phyloP scores from a whole-genome alignment of 1,140 invertebrate genomes.

The Pseudomyrmex cubaensis region DNA sequence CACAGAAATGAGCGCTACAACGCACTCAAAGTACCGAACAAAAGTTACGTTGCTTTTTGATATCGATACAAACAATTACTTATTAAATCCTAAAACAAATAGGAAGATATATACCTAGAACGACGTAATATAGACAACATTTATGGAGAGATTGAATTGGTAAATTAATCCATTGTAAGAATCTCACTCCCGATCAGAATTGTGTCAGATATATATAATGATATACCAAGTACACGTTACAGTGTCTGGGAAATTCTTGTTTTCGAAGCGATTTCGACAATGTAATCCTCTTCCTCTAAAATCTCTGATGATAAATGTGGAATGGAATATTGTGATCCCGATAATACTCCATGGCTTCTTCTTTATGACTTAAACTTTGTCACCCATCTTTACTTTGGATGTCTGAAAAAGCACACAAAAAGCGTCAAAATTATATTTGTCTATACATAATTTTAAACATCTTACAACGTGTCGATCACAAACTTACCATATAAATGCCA shows the following conservation, averaged over 20 bases:
- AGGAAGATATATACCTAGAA: background rate
- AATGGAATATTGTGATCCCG: slow-evolving; percentile 58
- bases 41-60: slow-evolving; percentile 32
- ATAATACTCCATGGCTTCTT: slow-evolving; percentile 12
- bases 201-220: slow-evolving; percentile 4
- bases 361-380: slow-evolving; percentile 73
- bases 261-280: slow-evolving; percentile 26
- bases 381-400: slow-evolving; percentile 87
- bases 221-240: slow-evolving; percentile 34
- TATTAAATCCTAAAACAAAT: background rate
- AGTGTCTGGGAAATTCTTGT: slow-evolving; percentile 23
- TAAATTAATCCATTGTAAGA: slow-evolving; percentile 15
- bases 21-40: slow-evolving; percentile 51
- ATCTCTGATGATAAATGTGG: slow-evolving; percentile 50
- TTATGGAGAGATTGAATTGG: slow-evolving; percentile 13
- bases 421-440: slow-evolving; percentile 21
- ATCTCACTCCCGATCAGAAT: background rate
- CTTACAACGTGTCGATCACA: background rate
- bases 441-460: background rate
- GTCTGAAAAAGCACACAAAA: slow-evolving; percentile 78
- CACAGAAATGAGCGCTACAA: slow-evolving; percentile 60
- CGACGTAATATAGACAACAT: background rate
- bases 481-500: slow-evolving; percentile 94
- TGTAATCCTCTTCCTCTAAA: background rate
- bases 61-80: slow-evolving; percentile 9